A percentile compares a stretch with the other conserved stretches of the same genome.
Conservation (phyloP, 2,113 vertebrate genomes). For the Turdus rufiventris region DNA sequence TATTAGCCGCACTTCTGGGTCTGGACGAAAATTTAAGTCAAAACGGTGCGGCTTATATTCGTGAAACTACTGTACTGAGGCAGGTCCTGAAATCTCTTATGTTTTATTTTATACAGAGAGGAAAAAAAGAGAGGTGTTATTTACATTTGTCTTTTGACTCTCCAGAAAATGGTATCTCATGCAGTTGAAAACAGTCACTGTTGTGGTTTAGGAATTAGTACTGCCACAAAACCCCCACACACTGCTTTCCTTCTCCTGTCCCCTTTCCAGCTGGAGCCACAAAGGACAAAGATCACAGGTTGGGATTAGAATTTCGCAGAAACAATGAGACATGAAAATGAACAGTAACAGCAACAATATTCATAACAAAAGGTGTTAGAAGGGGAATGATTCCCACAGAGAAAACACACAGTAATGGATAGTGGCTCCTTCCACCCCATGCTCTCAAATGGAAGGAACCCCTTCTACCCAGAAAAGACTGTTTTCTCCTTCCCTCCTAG, state of each 20-base stretch:
- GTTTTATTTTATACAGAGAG: background rate
- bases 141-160: background rate
- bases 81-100: background rate
- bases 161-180: background rate
- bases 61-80: too few species aligned
- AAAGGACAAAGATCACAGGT: background rate
- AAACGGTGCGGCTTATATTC: too few species aligned
- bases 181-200: background rate
- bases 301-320: background rate
- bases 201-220: background rate
- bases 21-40: too few species aligned
- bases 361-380: background rate
- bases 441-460: fast-evolving
- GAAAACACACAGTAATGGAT: background rate
- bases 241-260: background rate
- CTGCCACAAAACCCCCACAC: background rate
- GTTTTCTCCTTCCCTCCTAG: too few species aligned
- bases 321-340: background rate
- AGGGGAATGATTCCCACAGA: background rate
- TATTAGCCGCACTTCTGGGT: too few species aligned
- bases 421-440: fast-evolving
- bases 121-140: background rate
- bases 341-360: background rate
- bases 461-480: background rate
- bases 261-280: background rate